phyloP scores from a whole-genome alignment of 2,113 vertebrate genomes.

The Falcunculus frontatus region DNA sequence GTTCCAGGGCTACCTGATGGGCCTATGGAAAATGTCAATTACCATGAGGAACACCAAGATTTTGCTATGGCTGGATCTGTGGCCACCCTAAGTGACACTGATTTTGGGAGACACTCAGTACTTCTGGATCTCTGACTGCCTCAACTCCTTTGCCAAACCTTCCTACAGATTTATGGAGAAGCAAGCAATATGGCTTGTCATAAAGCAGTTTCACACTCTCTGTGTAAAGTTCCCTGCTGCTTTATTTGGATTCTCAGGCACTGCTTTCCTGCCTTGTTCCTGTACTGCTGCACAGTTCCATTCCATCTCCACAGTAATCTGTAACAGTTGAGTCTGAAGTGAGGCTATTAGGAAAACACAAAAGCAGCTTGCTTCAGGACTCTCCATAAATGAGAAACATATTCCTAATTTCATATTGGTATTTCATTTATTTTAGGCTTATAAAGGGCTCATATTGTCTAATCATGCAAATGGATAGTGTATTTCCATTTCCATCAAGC shows the following conservation, averaged over 20 bases:
- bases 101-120: background rate
- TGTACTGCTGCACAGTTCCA: background rate
- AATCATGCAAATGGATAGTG: background rate
- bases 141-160: background rate
- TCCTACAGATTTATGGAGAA: background rate
- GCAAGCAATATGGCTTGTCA: background rate
- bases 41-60: background rate
- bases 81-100: background rate
- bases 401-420: slow-evolving; percentile 31
- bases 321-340: slow-evolving; percentile 37
- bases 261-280: background rate
- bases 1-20: background rate
- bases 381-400: slow-evolving; percentile 40
- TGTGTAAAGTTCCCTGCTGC: background rate
- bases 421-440: slow-evolving; percentile 17
- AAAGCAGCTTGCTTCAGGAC: slow-evolving; percentile 43
- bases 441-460: background rate
- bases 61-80: background rate
- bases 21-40: background rate
- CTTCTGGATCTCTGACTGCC: background rate
- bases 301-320: background rate
- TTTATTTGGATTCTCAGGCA: background rate
- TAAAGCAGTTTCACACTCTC: background rate
- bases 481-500: background rate
- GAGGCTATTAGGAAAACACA: slow-evolving; percentile 33